Evolutionary conservation across 2,888 invertebrate species (phyloP).

Genomic region (Eristalis arbustorum): DNA sequence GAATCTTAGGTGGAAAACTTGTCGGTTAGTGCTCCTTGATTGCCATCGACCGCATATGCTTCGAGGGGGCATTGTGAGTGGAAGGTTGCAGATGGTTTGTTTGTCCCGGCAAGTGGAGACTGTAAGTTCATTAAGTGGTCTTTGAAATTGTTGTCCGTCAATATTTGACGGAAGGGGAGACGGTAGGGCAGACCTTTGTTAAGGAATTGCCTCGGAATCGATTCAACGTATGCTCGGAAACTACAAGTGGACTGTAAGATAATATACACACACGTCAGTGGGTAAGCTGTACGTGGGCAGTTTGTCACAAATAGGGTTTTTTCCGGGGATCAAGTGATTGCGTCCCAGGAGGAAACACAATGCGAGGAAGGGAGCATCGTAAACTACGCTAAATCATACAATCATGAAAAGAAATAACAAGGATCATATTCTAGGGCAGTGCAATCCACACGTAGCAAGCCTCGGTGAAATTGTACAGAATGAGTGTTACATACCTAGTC

Average conservation of each 20-base stretch:
- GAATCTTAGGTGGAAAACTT: slow-evolving; percentile 69
- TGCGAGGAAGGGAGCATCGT: too few relatives aligned
- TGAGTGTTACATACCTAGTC: too few relatives aligned
- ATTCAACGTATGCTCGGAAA: not conserved
- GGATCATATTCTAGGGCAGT: too few relatives aligned
- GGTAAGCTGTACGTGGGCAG: too few relatives aligned
- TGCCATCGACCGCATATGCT: slow-evolving; percentile 60
- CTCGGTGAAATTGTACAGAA: too few relatives aligned
- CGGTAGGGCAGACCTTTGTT: not conserved
- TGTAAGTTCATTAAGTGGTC: slow-evolving; percentile 57
- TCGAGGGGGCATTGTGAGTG: slow-evolving; percentile 1
- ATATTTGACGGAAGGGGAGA: not conserved
- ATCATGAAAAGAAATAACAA: too few relatives aligned
- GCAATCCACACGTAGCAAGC: too few relatives aligned
- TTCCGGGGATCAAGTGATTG: too few relatives aligned
- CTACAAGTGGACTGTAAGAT: not conserved
- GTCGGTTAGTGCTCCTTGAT: slow-evolving; percentile 67
- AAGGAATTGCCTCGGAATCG: not conserved
- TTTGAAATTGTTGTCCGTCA: slow-evolving; percentile 25
- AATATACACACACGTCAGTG: not conserved
- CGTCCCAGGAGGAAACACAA: too few relatives aligned
- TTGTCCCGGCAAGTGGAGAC: slow-evolving; percentile 28
- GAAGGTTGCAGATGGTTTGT: slow-evolving; percentile 49
- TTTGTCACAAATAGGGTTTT: too few relatives aligned
- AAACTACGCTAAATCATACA: too few relatives aligned